Base-by-base conservation (phyloP, 2,888 invertebrate genomes). In the Callinectes sapidus region DNA sequence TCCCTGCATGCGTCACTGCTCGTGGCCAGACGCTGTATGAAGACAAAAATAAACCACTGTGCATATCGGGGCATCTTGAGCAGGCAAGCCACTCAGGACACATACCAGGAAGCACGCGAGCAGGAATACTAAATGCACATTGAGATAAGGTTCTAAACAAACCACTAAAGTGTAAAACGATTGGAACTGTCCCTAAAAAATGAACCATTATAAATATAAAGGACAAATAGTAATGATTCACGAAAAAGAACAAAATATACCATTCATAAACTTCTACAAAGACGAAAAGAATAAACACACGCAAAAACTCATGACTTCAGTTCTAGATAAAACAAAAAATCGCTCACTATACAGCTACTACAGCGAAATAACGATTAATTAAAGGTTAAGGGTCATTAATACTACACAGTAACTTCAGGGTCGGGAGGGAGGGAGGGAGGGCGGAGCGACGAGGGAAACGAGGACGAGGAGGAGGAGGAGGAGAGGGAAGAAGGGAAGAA, bases 61-160 rank as follows among this genome's bases (percentile, higher is more conserved):
- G 71, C 71, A 71, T 13, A 28, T 23, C 71, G 71, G n/a, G 71
- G 28, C n/a, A 71, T 71, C n/a, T 10, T 28, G 71, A n/a, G 28
- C 61, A 71, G 10, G 28, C 71, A 71, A 23, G n/a, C 28, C 6
- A 13, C n/a, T 28, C 10, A 6, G 6, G n/a, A 8, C n/a, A 28
- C 71, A 71, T 71, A 71, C 71, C 71, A 71, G 28, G 71, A n/a
- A 71, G 71, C 71, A 71, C 71, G n/a, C 71, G 23, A 10, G n/a
- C 71, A n/a, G 28, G 8, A 23, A 71, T 71, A 28, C 71, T 71
- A 71, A 71, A 28, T 71, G n/a, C 71, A 71, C 71, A 71, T 28
- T 28, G 71, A 71, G 71, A 71, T 28, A 28, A 28, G 28, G 71
- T 6, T 5, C 61, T 23, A 71, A 28, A 28, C 10, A 71, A 71